Evolutionary conservation across 2,888 invertebrate genomes (phyloP), one percentile per base, ranked within the genome.

Genomic region (Leptura quadrifasciata): DNA sequence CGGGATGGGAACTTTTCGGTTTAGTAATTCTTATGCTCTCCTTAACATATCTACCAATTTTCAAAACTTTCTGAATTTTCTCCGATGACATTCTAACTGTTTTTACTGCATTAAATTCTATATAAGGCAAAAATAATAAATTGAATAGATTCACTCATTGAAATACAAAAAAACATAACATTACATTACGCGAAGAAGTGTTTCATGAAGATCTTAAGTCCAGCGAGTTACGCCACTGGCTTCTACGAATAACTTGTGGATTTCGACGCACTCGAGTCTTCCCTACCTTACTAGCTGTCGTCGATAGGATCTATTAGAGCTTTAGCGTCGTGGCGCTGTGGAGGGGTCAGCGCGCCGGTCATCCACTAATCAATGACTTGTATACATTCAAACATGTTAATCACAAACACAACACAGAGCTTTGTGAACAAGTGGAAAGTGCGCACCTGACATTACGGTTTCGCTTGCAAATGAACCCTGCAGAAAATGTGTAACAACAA

Each of bases 271-370:
- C 47, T 10, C 52, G 27, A 39, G 61, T 47, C 31, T 68, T 55
- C 55, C 55, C 21, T 20, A n/a, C 47, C 68, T 68, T 17, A 47
- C 18, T 31, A 57, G 61, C 61, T 35, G 67, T 31, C 74, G 68
- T 68, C 67, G 67, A 74, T 74, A 74, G 60, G 27, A 58, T 24
- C 65, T 65, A 58, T 54, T 75, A 60, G 35, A 52, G 24, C 68
- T 52, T 60, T 61, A 78, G 77, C 81, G 79, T 61, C 82, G 81
- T 77, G 82, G 77, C 82, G 79, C 64, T 52, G 74, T 74, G 71
- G 67, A 78, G 70, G 81, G 85, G 84, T 84, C 85, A 85, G 83
- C 80, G 84, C 83, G 82, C 81, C 84, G 86, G 86, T 86, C 85
- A 85, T 79, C 70, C 77, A 72, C 75, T 80, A 84, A 85, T 85